These are phyloP conservation scores for Himalopsyche anomala DNA, from an alignment of 2,888 invertebrate genomes.

Conservation along the genomic window DNA sequence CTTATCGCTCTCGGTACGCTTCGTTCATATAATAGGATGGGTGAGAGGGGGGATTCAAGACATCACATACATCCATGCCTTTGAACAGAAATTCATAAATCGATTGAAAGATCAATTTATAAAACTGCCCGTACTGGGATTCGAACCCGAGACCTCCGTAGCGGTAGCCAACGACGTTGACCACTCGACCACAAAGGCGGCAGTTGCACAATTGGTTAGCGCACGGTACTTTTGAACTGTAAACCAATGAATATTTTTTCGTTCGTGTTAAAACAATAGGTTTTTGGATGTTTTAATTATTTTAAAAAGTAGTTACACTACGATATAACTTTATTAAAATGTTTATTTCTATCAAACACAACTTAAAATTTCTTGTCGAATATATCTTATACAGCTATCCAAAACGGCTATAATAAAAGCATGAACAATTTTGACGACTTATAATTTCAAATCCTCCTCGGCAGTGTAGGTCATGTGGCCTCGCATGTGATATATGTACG, in stretches of 20 bases:
- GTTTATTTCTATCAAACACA: not conserved
- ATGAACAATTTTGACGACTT: not conserved
- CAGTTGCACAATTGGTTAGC: too few relatives aligned
- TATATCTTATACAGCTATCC: not conserved
- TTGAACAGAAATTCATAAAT: too few relatives aligned
- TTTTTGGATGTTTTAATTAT: not conserved
- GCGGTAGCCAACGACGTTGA: too few relatives aligned
- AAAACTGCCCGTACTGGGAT: too few relatives aligned
- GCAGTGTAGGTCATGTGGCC: not conserved
- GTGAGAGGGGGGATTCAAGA: too few relatives aligned
- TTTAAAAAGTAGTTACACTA: not conserved
- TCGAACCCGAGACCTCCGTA: too few relatives aligned
- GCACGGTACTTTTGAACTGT: too few relatives aligned
- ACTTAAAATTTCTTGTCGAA: not conserved
- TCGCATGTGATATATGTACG: slow-evolving; percentile 22
- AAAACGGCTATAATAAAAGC: not conserved
- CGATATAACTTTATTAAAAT: not conserved
- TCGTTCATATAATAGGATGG: too few relatives aligned
- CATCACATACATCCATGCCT: too few relatives aligned
- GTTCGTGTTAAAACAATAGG: not conserved
- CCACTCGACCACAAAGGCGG: too few relatives aligned
- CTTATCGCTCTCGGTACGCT: too few relatives aligned
- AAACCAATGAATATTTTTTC: not conserved
- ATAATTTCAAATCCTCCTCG: not conserved
- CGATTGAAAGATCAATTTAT: too few relatives aligned